A percentile compares a stretch with the other conserved stretches of the same genome.
These are phyloP conservation scores for Gallinago media DNA, from an alignment of 2,113 vertebrate genomes.

Conservation along the genomic window DNA sequence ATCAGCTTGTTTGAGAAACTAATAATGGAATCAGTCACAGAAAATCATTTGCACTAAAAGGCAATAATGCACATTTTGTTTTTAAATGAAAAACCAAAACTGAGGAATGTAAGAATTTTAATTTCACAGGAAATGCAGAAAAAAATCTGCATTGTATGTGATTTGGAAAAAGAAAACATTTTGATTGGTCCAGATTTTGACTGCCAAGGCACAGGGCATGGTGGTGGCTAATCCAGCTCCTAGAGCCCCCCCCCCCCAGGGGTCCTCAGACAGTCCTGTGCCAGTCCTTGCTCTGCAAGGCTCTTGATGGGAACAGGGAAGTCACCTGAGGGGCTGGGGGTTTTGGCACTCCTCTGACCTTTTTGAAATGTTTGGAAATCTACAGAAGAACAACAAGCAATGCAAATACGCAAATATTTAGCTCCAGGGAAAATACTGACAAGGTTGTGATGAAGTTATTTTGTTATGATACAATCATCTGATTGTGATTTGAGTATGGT, in stretches of 20 bases:
- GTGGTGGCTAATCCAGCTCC: neutral
- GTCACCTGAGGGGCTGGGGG: neutral
- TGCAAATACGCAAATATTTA: neutral
- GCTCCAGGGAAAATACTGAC: neutral
- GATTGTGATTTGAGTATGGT: neutral
- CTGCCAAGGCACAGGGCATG: neutral
- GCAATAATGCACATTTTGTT: neutral
- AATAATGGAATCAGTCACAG: neutral
- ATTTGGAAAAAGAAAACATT: neutral
- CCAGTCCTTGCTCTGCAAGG: neutral
- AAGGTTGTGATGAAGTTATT: neutral
- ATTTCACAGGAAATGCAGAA: neutral
- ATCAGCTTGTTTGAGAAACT: neutral
- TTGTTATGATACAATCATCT: neutral
- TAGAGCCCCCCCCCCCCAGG: accelerated
- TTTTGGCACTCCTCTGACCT: neutral
- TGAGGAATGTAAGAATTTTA: neutral
- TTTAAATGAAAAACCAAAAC: neutral
- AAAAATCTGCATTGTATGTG: neutral
- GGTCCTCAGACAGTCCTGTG: neutral
- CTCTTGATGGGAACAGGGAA: neutral
- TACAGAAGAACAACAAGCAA: neutral
- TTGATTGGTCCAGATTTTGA: neutral
- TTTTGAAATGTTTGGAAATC: neutral
- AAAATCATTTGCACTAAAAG: neutral